Evolutionary conservation across 2,797 vertebrate genomes (phyloP).

Genomic region (Esox masquinongy): DNA sequence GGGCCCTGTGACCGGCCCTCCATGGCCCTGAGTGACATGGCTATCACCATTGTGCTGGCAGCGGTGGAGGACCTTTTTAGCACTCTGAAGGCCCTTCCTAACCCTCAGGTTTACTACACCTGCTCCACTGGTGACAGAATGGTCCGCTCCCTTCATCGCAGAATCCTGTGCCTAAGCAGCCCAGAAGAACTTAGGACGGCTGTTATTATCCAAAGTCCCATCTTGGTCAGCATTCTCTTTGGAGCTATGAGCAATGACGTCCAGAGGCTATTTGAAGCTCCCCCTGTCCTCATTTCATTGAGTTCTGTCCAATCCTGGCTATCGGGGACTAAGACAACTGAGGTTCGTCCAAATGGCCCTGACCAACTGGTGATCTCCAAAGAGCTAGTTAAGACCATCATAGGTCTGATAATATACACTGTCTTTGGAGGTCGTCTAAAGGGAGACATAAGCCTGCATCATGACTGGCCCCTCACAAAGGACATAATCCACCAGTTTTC

Average conservation of each 20-base stretch:
- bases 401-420: background rate
- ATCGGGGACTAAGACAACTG: background rate
- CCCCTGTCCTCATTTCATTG: background rate
- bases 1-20: background rate
- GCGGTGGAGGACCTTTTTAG: background rate
- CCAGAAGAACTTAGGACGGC: background rate
- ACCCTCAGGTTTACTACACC: background rate
- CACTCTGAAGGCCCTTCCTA: background rate
- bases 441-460: background rate
- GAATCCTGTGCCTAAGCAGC: background rate
- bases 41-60: background rate
- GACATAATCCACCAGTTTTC: background rate
- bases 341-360: background rate
- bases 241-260: background rate
- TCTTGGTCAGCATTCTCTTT: background rate
- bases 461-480: background rate
- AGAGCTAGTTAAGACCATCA: slow-evolving; percentile 42
- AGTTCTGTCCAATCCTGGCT: background rate
- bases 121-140: background rate
- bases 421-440: background rate
- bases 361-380: background rate
- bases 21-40: background rate
- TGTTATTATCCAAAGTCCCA: background rate
- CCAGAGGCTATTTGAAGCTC: slow-evolving; percentile 6
- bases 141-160: background rate